Percentiles rank a stretch among this genome's conserved stretches.
Evolutionary conservation across 2,888 invertebrate species (phyloP).

Genomic region (Rhogogaster chlorosoma): DNA sequence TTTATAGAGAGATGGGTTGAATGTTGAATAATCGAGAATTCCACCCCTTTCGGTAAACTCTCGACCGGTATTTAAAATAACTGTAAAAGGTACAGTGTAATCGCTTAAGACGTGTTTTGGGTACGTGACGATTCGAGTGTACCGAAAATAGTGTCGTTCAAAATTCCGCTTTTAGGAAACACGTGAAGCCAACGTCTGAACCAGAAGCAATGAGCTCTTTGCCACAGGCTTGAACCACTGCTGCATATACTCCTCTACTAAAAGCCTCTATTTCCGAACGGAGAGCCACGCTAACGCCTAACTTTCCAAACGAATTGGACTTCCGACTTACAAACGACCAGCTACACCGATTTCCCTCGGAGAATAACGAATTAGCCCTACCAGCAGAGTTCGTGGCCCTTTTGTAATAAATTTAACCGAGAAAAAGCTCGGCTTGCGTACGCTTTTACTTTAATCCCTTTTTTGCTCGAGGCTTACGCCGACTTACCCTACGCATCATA

Average conservation of each 20-base stretch:
- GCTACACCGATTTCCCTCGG: conserved; percentile 24
- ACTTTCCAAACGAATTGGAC: conserved; percentile 41
- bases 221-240: conserved; percentile 14
- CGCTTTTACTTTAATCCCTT: conserved; percentile 36
- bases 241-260: conserved; percentile 20
- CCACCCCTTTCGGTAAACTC: not conserved
- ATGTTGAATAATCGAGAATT: not conserved
- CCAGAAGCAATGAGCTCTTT: not conserved
- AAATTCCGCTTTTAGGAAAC: conserved; percentile 34
- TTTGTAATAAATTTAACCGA: conserved; percentile 30
- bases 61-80: conserved; percentile 7
- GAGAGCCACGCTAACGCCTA: conserved; percentile 24
- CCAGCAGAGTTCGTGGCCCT: conserved; percentile 17
- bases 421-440: conserved; percentile 35
- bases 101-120: conserved; percentile 25
- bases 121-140: conserved; percentile 29
- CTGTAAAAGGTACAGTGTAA: not conserved
- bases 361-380: conserved; percentile 33
- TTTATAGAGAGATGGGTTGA: not conserved
- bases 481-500: conserved; percentile 3
- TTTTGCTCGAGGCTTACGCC: conserved; percentile 12
- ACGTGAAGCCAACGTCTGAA: conserved; percentile 19
- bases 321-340: conserved; percentile 42
- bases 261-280: conserved; percentile 36
- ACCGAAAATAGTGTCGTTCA: conserved; percentile 22